Conservation (phyloP, 2,113 vertebrate genomes). For the Grantiella picta region DNA sequence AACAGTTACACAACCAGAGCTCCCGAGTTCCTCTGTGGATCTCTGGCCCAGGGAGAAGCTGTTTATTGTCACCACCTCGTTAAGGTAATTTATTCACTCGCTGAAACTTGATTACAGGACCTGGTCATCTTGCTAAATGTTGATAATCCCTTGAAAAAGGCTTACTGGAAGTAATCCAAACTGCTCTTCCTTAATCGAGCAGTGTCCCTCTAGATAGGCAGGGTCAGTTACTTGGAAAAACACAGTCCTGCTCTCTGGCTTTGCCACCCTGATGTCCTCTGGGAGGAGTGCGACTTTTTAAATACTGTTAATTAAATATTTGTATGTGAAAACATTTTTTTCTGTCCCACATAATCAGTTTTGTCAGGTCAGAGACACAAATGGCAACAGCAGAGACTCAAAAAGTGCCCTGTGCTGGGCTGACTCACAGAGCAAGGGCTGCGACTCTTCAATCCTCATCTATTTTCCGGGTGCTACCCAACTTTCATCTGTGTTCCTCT, state of each 20-base stretch:
- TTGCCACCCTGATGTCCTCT: background rate
- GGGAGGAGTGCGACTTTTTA: background rate
- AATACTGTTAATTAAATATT: background rate
- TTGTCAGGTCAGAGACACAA: background rate
- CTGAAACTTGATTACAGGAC: slow-evolving; percentile 10
- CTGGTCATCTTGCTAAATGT: slow-evolving; percentile 42
- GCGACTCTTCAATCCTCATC: fast-evolving
- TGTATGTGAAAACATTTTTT: background rate
- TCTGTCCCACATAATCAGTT: background rate
- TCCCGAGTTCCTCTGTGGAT: background rate
- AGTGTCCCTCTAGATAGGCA: background rate
- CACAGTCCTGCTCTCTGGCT: background rate
- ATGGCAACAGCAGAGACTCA: background rate
- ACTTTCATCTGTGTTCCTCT: background rate
- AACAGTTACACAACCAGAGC: background rate
- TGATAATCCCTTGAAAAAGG: slow-evolving; percentile 46
- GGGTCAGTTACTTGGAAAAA: background rate
- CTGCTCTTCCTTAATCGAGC: slow-evolving; percentile 20
- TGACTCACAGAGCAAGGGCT: background rate
- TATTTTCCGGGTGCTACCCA: background rate
- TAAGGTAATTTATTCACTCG: background rate
- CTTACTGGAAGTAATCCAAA: slow-evolving; percentile 50
- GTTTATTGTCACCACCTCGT: background rate
- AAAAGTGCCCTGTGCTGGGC: background rate
- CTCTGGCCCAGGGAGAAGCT: background rate